Evolutionary conservation across 1,140 invertebrate genomes (phyloP).

Genomic region (Drosophila serrata): DNA sequence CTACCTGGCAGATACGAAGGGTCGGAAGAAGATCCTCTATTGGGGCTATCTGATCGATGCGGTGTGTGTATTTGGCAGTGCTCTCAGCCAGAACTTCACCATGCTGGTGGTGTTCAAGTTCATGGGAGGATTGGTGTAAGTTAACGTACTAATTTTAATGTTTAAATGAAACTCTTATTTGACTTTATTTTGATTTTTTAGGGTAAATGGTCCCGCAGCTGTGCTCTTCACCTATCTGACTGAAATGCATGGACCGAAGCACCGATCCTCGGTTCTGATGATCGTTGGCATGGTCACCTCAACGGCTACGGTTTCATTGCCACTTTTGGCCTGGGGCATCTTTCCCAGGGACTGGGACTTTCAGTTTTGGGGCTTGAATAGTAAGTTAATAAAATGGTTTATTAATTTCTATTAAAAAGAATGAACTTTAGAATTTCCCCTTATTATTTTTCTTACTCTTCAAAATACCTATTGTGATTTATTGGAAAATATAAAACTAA

Average conservation of each 20-base stretch:
- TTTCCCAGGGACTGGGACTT: conserved; percentile 85
- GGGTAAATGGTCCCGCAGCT: conserved; percentile 90
- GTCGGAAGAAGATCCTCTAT: conserved; percentile 90
- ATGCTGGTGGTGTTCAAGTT: conserved; percentile 91
- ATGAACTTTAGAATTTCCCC: not conserved
- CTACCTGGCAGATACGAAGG: conserved; percentile 91
- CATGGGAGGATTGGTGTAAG: conserved; percentile 91
- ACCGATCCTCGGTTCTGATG: conserved; percentile 88
- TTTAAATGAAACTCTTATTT: too few relatives aligned
- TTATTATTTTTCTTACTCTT: not conserved
- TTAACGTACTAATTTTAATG: conserved; percentile 76
- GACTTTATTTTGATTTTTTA: conserved; percentile 77
- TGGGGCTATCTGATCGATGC: conserved; percentile 90
- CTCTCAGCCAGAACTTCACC: conserved; percentile 90
- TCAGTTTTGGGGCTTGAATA: conserved; percentile 87
- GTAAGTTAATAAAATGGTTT: conserved; percentile 83
- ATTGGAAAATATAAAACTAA: too few relatives aligned
- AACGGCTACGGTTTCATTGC: conserved; percentile 86
- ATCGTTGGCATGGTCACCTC: conserved; percentile 88
- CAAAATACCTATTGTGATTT: not conserved
- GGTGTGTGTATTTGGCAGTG: conserved; percentile 88
- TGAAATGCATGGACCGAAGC: conserved; percentile 89
- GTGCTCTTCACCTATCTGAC: conserved; percentile 90
- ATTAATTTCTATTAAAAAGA: not conserved
- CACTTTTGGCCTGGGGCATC: conserved; percentile 87